phyloP scores from a whole-genome alignment of 2,888 invertebrate genomes.

The Caenorhabditis angaria region DNA sequence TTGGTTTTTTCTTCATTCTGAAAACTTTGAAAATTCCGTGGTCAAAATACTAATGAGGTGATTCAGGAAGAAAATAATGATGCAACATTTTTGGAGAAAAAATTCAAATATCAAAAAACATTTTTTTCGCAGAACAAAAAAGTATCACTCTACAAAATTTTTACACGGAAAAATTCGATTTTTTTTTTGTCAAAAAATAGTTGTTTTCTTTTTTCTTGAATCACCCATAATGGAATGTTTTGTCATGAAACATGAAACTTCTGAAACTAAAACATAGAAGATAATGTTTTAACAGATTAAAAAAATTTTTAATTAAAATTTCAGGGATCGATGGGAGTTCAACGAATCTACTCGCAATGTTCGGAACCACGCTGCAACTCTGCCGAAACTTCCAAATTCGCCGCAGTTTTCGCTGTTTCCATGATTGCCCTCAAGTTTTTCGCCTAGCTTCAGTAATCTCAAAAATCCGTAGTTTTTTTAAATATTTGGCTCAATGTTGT shows the following conservation, averaged over 20 bases:
- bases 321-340: constrained; percentile 52
- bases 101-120: no score
- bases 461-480: background rate
- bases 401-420: background rate
- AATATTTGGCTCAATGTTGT: background rate
- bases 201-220: no score
- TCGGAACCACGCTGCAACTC: constrained; percentile 47
- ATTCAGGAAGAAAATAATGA: no score
- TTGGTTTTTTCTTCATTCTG: constrained; percentile 8
- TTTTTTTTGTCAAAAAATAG: no score
- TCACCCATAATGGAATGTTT: no score
- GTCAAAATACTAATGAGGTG: background rate
- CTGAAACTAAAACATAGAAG: background rate
- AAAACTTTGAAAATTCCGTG: background rate
- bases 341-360: constrained; percentile 51
- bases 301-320: constrained; percentile 7
- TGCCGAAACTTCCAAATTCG: constrained; percentile 7
- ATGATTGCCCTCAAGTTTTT: background rate
- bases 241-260: background rate
- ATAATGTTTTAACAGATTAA: background rate
- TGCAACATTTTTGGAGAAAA: constrained; percentile 1
- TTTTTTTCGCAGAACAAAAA: no score
- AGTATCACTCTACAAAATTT: no score
- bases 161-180: no score
- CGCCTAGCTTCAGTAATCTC: background rate